Conservation (phyloP, 2,888 invertebrate species). For the Cephalotes varians region DNA sequence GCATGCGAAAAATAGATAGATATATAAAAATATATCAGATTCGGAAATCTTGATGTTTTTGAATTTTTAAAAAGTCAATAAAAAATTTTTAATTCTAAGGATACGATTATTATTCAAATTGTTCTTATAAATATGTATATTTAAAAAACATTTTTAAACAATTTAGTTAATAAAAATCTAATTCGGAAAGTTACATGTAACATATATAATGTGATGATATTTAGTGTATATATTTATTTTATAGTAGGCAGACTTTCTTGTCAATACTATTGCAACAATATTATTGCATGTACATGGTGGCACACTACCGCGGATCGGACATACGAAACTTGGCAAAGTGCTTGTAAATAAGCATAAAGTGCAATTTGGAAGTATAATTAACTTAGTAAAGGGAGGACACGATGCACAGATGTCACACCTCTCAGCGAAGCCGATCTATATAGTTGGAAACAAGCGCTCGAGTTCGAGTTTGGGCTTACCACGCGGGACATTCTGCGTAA, state of each 20-base stretch:
- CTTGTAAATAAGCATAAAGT: conserved; percentile 36
- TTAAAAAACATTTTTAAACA: neutral
- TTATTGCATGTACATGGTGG: neutral
- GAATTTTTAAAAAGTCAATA: neutral
- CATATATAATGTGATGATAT: neutral
- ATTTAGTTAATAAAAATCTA: neutral
- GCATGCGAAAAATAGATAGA: neutral
- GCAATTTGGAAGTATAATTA: conserved; percentile 45
- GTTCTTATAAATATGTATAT: neutral
- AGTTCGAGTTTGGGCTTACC: conserved; percentile 34
- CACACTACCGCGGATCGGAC: neutral
- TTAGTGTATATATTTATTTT: neutral
- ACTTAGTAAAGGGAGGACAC: neutral
- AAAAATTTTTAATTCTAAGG: neutral
- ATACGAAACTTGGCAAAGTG: neutral
- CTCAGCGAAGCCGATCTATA: conserved; percentile 6
- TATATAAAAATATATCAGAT: neutral
- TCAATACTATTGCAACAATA: neutral
- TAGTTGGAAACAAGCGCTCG: conserved; percentile 28
- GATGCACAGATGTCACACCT: conserved; percentile 39
- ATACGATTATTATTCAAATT: neutral
- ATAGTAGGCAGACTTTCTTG: neutral
- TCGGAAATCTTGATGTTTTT: neutral
- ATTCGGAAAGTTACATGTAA: neutral
- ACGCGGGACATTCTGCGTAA: conserved; percentile 18